A percentile compares a stretch with the other conserved stretches of the same genome.
Conservation (phyloP, 2,113 vertebrate genomes). For the Otolemur garnettii region DNA sequence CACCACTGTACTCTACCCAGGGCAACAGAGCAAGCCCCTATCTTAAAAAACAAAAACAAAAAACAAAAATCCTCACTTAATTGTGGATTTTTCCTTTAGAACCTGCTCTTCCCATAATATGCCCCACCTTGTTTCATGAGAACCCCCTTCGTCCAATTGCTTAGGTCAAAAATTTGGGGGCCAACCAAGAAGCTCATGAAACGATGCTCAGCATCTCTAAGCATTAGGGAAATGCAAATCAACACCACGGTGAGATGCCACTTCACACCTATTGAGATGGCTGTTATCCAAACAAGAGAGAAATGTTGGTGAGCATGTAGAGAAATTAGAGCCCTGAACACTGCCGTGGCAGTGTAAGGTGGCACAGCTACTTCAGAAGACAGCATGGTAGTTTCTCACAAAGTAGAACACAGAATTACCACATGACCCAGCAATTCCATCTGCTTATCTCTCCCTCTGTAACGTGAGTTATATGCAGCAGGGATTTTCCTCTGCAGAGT, state of each 20-base stretch:
- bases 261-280: not conserved
- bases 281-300: not conserved
- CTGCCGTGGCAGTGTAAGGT: not conserved
- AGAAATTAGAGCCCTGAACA: not conserved
- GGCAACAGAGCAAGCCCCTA: no score
- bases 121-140: not conserved
- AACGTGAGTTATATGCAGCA: not conserved
- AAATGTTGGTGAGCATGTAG: not conserved
- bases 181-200: not conserved
- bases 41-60: no score
- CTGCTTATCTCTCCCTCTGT: not conserved
- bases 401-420: not conserved
- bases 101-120: not conserved
- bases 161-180: not conserved
- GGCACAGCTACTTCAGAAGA: not conserved
- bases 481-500: not conserved
- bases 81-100: not conserved
- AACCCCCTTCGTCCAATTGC: not conserved
- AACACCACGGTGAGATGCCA: not conserved
- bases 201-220: not conserved
- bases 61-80: not conserved
- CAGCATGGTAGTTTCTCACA: not conserved
- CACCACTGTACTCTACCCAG: no score
- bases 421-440: not conserved
- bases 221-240: not conserved